Evolutionary conservation across 2,888 invertebrate genomes (phyloP), one percentile per base, ranked within the genome.

Genomic region (Argynnis bischoffii): DNA sequence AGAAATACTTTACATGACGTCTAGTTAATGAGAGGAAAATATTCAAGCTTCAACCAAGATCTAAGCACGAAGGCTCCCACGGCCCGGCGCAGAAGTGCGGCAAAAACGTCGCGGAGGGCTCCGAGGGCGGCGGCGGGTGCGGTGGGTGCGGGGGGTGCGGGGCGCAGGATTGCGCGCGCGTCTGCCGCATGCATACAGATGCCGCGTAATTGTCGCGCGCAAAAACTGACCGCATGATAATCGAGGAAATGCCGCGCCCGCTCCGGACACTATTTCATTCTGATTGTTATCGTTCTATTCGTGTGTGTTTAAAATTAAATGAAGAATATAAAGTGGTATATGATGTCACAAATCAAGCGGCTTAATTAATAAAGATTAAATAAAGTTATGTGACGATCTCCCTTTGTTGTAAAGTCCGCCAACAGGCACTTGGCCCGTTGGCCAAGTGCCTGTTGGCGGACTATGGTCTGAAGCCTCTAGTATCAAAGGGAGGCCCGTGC

Each of bases 141-240:
- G 79, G 69, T 75, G 75, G 70, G 74, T 69, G 74, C 74, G 69
- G 63, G 66, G 65, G 71, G 70, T 75, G 74, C 72, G 70, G 71
- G 64, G 65, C 69, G 71, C 71, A 64, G 73, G 75, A 75, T 73
- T 72, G 75, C 74, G 72, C 77, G 77, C 79, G 76, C 79, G 78
- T 74, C 81, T 80, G 82, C 85, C 81, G 81, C 86, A 78, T 86
- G 90, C 89, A 90, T 89, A 87, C 88, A 85, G 89, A 89, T 88
- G 86, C 82, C 79, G 78, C 79, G 84, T 88, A 89, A 89, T 90
- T 88, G 86, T 82, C 79, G 77, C 79, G 73, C 55, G 77, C 87
- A 90, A 90, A 90, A 90, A 90, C 85, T 79, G 78, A 82, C 78
- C 85, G 88, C 85, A 87, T 85, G 83, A 82, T 85, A 84, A 88